Conservation (phyloP, 2,113 vertebrate genomes). For the Ondatra zibethicus region DNA sequence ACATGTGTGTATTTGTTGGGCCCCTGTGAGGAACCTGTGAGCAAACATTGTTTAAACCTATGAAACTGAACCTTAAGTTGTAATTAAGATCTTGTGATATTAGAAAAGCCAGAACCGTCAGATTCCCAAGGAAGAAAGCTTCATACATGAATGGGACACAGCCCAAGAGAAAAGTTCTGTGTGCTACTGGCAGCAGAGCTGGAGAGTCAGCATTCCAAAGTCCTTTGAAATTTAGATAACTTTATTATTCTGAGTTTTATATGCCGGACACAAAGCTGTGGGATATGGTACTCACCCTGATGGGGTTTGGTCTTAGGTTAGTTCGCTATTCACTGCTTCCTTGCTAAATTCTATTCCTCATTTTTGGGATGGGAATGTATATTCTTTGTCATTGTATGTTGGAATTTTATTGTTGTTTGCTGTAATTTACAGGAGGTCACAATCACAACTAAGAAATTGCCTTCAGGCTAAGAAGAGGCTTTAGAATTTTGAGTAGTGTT, state of each 20-base stretch:
- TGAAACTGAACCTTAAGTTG: neutral
- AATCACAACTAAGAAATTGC: neutral
- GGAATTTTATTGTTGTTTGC: neutral
- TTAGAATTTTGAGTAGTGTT: neutral
- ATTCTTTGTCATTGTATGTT: neutral
- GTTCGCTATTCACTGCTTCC: neutral
- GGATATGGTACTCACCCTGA: neutral
- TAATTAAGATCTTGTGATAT: neutral
- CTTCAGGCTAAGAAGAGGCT: neutral
- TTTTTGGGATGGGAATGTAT: neutral
- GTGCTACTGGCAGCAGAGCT: neutral
- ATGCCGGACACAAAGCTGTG: neutral
- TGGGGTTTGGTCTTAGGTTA: neutral
- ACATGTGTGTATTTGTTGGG: neutral
- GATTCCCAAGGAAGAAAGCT: neutral
- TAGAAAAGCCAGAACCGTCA: neutral
- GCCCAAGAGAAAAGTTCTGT: neutral
- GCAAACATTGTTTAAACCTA: neutral
- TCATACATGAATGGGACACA: neutral
- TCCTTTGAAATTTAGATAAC: neutral
- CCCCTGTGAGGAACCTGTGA: neutral
- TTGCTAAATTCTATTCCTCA: neutral
- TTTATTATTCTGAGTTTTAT: neutral
- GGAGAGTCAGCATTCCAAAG: neutral
- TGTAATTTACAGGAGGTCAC: neutral